Conservation (phyloP, 2,113 vertebrate genomes). For the Chrysochloris asiatica region DNA sequence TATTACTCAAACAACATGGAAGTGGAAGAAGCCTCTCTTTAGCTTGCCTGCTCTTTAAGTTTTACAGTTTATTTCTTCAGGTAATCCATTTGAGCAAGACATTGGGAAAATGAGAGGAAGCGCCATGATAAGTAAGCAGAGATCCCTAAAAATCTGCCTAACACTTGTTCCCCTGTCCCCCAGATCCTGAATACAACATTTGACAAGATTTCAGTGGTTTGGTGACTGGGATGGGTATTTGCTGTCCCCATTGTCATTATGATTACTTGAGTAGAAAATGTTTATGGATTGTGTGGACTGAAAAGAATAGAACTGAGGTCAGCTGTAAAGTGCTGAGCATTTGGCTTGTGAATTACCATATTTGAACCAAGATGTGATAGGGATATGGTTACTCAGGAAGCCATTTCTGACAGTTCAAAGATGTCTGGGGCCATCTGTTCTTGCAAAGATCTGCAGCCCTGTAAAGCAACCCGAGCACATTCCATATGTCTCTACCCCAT, state of each 20-base stretch:
- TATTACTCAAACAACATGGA: not conserved
- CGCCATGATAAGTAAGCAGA: not conserved
- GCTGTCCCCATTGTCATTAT: not conserved
- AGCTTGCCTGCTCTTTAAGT: not conserved
- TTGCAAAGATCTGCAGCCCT: constrained; percentile 37
- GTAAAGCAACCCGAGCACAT: constrained; percentile 52
- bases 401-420: constrained; percentile 63
- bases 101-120: not conserved
- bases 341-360: constrained; percentile 52
- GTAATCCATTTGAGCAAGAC: too few species aligned
- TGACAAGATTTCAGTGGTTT: not conserved
- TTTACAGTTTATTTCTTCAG: not conserved
- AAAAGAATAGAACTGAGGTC: constrained; percentile 19
- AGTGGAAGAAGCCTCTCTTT: not conserved
- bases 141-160: not conserved
- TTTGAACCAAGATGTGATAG: not conserved
- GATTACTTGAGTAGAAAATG: constrained; percentile 30
- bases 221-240: not conserved
- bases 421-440: constrained; percentile 67
- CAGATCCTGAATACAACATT: not conserved
- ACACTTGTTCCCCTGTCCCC: not conserved
- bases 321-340: constrained; percentile 28
- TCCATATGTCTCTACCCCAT: not conserved
- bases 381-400: constrained; percentile 12
- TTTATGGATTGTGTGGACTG: not conserved